Evolutionary conservation across 2,113 vertebrate species (phyloP), one percentile per base, ranked within the genome.

Genomic region (Galeopterus variegatus): DNA sequence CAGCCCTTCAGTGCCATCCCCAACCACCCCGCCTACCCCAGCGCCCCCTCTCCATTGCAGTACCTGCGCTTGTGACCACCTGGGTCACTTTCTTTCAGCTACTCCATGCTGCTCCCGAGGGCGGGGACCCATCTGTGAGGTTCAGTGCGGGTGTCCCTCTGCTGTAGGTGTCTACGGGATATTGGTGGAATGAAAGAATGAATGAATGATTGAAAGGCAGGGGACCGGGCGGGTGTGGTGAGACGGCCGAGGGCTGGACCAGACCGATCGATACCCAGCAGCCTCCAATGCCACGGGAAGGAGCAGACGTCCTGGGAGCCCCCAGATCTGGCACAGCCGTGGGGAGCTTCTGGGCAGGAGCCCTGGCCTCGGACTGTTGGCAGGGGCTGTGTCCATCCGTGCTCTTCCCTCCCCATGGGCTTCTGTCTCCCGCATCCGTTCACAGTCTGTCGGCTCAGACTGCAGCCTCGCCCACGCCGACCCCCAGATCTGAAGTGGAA

Each of bases 381-480:
- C 31, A 10, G 69, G 14, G 58, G 13, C 64, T 18, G 56, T 11
- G 48, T 17, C 21, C 3, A 3, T 10, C 26, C 24, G 0, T 1
- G 45, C 7, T 3, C 14, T 19, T 21, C 41, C 9, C 19, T 8
- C 33, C 11, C 26, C 26, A 0, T 18, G 3, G 54, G 33, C 17
- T 36, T 21, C 36, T 21, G 26, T 52, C 50, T 54, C 80, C 3
- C 3, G 45, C 15, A 15, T 28, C 67, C 12, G 0, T 31, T n/a
- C 58, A 8, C 50, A 36, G 6, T n/a, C 36, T 41, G 45, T 8
- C 1, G 41, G 87, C 73, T 75, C 18, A 14, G 64, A 60, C 0
- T 0, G 33, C 60, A 48, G 83, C 67, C 8, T 23, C 0, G 1
- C 14, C 56, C 5, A 26, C 0, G 1, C 31, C 3, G 3, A 11